Conservation (phyloP, 1,140 invertebrate genomes). For the Orchesella cincta region DNA sequence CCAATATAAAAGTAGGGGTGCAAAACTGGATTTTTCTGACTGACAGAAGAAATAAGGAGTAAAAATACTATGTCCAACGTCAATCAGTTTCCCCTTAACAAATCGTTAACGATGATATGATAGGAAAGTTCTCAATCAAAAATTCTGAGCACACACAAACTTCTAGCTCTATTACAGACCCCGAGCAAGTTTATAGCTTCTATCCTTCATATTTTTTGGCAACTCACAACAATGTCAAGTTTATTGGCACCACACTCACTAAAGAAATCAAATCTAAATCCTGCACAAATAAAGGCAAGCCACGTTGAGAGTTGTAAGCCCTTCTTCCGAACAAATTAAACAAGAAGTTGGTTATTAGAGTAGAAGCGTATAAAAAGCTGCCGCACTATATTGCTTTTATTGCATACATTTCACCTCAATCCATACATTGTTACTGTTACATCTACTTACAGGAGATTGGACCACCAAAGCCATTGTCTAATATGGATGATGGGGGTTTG, state of each 20-base stretch:
- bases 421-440: constrained; percentile 1
- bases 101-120: no score
- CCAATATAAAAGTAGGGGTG: background rate
- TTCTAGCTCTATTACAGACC: no score
- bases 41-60: background rate
- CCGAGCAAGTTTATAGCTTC: constrained; percentile 15
- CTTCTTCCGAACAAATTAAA: background rate
- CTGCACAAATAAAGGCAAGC: background rate
- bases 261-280: background rate
- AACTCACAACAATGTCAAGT: background rate
- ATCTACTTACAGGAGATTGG: no score
- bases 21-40: background rate
- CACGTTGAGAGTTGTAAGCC: no score
- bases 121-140: constrained; percentile 9
- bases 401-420: background rate
- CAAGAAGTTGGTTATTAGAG: background rate
- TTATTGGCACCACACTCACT: constrained; percentile 23
- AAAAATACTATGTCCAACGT: background rate
- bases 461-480: background rate
- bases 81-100: background rate
- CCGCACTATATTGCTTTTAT: background rate
- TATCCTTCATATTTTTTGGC: background rate
- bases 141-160: background rate
- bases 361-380: background rate
- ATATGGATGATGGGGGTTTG: no score